Conservation (phyloP, 2,113 vertebrate genomes). For the Corapipo altera region DNA sequence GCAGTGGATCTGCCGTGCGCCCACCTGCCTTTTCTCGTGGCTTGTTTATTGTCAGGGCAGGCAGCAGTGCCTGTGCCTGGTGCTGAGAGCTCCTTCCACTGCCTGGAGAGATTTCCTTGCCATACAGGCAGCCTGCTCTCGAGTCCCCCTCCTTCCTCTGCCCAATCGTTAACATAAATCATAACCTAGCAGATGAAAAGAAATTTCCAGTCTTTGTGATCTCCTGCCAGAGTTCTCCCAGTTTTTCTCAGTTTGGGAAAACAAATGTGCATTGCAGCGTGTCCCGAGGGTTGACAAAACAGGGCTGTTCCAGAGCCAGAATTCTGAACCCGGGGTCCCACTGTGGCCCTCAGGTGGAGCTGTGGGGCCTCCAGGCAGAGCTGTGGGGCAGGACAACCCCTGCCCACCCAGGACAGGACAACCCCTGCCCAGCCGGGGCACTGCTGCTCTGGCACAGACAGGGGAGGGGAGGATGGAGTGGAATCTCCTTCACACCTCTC, state of each 20-base stretch:
- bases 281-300: constrained; percentile 10
- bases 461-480: rapidly evolving
- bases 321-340: rapidly evolving
- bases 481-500: not conserved
- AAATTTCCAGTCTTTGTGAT: constrained; percentile 65
- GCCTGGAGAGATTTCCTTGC: constrained; percentile 40
- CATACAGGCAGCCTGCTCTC: constrained; percentile 10
- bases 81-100: constrained; percentile 26
- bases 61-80: not conserved
- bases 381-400: not conserved
- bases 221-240: constrained; percentile 62
- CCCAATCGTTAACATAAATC: constrained; percentile 68
- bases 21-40: not conserved
- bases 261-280: constrained; percentile 52
- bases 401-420: not conserved
- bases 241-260: constrained; percentile 62
- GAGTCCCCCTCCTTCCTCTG: constrained; percentile 43
- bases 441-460: rapidly evolving
- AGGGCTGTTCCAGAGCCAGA: not conserved
- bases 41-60: not conserved
- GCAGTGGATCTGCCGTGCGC: not conserved
- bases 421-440: not conserved
- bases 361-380: not conserved
- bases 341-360: not conserved
- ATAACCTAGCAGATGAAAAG: constrained; percentile 68